These are phyloP conservation scores for Glaucomys volans DNA, from an alignment of 2,113 vertebrate genomes.

Conservation along the genomic window DNA sequence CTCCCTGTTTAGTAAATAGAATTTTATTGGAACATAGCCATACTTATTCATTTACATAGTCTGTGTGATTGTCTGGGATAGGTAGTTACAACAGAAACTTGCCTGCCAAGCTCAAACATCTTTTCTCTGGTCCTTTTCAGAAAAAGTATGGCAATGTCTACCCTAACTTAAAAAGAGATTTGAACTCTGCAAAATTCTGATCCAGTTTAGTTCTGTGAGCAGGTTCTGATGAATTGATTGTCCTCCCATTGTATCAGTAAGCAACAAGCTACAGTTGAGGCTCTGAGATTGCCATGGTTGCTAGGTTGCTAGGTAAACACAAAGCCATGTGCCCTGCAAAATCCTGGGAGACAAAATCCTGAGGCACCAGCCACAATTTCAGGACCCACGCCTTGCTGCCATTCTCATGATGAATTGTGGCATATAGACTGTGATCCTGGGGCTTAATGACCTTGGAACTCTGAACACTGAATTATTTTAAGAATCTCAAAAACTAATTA, in stretches of 20 bases:
- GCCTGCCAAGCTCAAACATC: constrained; percentile 10
- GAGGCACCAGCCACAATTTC: neutral
- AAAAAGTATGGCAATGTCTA: neutral
- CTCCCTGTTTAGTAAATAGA: neutral
- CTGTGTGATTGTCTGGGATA: neutral
- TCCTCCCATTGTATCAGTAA: neutral
- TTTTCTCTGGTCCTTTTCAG: neutral
- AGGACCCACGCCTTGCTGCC: neutral
- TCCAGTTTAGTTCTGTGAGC: neutral
- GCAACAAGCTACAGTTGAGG: neutral
- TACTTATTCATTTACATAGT: neutral
- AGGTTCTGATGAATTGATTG: neutral
- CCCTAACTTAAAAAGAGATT: neutral
- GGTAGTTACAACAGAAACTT: constrained; percentile 21
- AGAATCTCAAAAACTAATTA: neutral
- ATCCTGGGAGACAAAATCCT: neutral
- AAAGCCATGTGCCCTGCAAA: neutral
- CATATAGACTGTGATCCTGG: neutral
- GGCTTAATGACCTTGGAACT: neutral
- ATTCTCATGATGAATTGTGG: neutral
- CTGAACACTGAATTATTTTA: neutral
- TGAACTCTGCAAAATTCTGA: constrained; percentile 8
- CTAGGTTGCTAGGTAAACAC: neutral
- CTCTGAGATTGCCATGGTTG: neutral
- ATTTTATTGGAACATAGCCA: neutral